phyloP scores from a whole-genome alignment of 2,797 vertebrate genomes.

The Calcarius lapponicus region DNA sequence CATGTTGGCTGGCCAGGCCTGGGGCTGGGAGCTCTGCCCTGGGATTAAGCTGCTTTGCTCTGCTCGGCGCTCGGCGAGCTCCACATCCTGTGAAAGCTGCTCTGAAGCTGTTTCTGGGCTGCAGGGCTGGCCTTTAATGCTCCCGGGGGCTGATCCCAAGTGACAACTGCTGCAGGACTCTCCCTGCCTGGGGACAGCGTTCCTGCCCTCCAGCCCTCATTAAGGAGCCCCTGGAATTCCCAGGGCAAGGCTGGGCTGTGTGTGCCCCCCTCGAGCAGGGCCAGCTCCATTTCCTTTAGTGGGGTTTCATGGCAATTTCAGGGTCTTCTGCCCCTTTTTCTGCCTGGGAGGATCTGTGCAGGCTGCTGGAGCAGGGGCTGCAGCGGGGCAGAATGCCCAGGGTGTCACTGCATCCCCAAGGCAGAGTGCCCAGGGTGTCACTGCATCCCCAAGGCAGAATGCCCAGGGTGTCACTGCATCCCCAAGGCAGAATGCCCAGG shows the following conservation, averaged over 20 bases:
- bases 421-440: too few relatives aligned
- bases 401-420: neutral
- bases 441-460: too few relatives aligned
- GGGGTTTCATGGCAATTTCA: neutral
- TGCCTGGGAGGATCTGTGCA: neutral
- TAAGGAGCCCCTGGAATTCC: conserved; percentile 36
- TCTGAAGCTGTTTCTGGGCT: conserved; percentile 45
- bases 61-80: conserved; percentile 72
- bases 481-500: too few relatives aligned
- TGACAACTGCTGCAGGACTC: conserved; percentile 65
- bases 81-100: conserved; percentile 59
- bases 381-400: neutral
- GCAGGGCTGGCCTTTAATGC: conserved; percentile 60
- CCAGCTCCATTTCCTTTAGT: neutral
- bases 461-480: too few relatives aligned
- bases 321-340: neutral
- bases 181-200: neutral
- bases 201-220: conserved; percentile 39
- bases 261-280: neutral
- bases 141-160: conserved; percentile 69
- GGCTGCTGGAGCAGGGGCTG: neutral
- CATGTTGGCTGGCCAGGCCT: conserved; percentile 55
- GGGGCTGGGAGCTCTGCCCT: conserved; percentile 27
- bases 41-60: conserved; percentile 74
- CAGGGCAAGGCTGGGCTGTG: neutral